Percentiles rank a stretch among this genome's conserved stretches.
Conservation (phyloP, 2,888 invertebrate species). For the Nephrotoma guestfalica region DNA sequence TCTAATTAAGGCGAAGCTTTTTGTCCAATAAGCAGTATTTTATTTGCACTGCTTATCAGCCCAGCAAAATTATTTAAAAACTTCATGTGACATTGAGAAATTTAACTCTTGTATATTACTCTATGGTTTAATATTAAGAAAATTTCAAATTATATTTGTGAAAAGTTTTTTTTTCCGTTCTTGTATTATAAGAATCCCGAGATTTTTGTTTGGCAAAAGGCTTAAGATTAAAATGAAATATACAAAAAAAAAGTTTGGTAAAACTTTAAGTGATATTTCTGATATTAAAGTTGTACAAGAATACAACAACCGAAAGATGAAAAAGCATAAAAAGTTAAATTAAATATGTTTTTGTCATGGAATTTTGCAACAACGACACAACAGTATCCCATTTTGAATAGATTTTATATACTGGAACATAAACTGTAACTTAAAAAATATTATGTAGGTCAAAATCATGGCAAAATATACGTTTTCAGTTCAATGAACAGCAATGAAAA, state of each 20-base stretch:
- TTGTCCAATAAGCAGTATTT: too few relatives aligned
- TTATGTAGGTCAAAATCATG: background rate
- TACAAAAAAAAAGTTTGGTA: background rate
- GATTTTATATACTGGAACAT: background rate
- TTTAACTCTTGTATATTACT: too few relatives aligned
- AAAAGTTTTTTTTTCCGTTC: background rate
- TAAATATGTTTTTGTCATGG: background rate
- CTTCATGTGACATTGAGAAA: too few relatives aligned
- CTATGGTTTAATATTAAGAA: background rate
- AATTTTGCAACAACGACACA: background rate
- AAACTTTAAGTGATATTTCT: background rate
- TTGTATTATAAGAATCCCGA: background rate
- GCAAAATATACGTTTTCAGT: background rate
- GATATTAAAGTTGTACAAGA: background rate
- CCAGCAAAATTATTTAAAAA: too few relatives aligned
- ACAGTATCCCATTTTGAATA: background rate
- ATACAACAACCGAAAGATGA: background rate
- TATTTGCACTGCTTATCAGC: too few relatives aligned
- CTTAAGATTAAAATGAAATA: background rate
- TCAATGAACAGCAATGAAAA: background rate
- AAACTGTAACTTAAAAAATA: background rate
- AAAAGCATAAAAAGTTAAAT: background rate
- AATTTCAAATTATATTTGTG: background rate
- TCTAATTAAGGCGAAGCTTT: too few relatives aligned
- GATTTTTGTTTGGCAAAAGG: background rate